These are phyloP conservation scores for Scytalopus superciliaris DNA, from an alignment of 2,113 vertebrate genomes.

Conservation along the genomic window DNA sequence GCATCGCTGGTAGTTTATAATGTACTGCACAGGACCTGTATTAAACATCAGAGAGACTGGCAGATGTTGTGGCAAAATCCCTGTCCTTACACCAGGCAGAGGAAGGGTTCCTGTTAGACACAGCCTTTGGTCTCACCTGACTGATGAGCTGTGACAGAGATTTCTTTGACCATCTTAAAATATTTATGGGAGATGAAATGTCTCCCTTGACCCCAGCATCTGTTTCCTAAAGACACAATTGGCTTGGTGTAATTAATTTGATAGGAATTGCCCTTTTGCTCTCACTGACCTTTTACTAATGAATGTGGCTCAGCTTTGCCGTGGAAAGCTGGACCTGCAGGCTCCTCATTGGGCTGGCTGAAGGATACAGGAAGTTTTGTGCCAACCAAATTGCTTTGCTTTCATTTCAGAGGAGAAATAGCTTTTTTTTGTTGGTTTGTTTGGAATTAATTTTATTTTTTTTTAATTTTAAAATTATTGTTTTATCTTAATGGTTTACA, in stretches of 20 bases:
- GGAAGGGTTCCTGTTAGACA: not conserved
- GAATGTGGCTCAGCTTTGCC: conserved; percentile 18
- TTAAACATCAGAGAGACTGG: not conserved
- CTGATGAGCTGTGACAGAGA: not conserved
- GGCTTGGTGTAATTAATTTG: conserved; percentile 17
- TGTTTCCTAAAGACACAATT: not conserved
- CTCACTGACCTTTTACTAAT: not conserved
- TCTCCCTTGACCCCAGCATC: not conserved
- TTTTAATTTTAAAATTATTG: not conserved
- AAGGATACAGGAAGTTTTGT: conserved; percentile 15
- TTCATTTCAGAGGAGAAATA: conserved; percentile 16
- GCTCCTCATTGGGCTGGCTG: conserved; percentile 38
- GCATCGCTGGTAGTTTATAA: conserved; percentile 17
- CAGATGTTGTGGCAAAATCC: conserved; percentile 24
- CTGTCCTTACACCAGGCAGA: not conserved
- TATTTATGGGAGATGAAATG: not conserved
- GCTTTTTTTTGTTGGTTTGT: not conserved
- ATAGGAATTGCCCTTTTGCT: conserved; percentile 23
- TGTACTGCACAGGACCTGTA: conserved; percentile 26
- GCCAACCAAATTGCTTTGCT: not conserved
- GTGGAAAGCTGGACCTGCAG: not conserved
- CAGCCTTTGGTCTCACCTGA: not conserved
- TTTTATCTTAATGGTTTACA: conserved; percentile 59
- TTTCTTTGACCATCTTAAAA: not conserved
- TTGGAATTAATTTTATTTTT: conserved; percentile 14